phyloP scores from a whole-genome alignment of 2,888 invertebrate genomes.

The Trichopria drosophilae region DNA sequence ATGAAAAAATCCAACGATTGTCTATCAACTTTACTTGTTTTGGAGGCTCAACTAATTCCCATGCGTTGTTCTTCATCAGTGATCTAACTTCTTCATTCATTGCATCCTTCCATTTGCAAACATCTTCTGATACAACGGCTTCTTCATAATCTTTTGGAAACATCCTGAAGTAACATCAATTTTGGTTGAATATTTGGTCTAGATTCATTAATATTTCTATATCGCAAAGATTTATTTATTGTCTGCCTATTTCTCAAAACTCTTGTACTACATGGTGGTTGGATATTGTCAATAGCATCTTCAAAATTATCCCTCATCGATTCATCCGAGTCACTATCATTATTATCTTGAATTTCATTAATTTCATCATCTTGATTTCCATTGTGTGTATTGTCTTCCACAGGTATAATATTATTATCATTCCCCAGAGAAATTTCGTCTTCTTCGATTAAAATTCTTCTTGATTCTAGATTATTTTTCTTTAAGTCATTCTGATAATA shows the following conservation, averaged over 20 bases:
- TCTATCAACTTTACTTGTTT: too few relatives aligned
- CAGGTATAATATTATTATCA: neutral
- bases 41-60: too few relatives aligned
- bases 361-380: too few relatives aligned
- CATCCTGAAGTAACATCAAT: constrained; percentile 4
- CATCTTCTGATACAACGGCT: too few relatives aligned
- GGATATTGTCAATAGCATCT: neutral
- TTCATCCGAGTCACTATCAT: neutral
- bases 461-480: neutral
- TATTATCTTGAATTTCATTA: too few relatives aligned
- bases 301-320: neutral
- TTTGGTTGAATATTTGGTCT: too few relatives aligned
- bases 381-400: neutral
- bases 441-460: neutral
- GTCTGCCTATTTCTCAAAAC: neutral
- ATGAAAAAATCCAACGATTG: too few relatives aligned
- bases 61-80: neutral
- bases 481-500: neutral
- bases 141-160: neutral
- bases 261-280: too few relatives aligned
- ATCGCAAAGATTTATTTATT: constrained; percentile 3
- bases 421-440: too few relatives aligned
- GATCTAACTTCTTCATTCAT: constrained; percentile 8
- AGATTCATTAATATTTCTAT: constrained; percentile 2
- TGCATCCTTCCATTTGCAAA: constrained; percentile 5